Evolutionary conservation across 2,888 invertebrate genomes (phyloP).

Genomic region (Scaptomyza tumidula): DNA sequence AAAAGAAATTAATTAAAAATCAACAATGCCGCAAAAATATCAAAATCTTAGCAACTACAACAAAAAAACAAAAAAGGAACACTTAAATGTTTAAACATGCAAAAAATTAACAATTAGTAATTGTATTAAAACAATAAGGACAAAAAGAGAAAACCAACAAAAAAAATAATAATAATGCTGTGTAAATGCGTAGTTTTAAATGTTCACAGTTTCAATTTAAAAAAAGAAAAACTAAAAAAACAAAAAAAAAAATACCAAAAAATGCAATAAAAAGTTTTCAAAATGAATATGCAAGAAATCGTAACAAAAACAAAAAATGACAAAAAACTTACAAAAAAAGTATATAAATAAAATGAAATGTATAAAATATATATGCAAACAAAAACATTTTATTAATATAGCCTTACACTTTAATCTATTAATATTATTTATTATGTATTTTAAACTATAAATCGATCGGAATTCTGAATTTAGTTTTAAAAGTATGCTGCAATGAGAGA

Average conservation of each 20-base stretch:
- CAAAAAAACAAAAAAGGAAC: no score
- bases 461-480: constrained; percentile 42
- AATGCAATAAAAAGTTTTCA: constrained; percentile 73
- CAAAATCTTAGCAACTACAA: no score
- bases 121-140: constrained; percentile 49
- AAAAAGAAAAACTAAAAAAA: constrained; percentile 32
- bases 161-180: constrained; percentile 50
- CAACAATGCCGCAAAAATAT: no score
- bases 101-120: constrained; percentile 51
- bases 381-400: constrained; percentile 59
- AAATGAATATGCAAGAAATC: constrained; percentile 65
- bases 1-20: constrained; percentile 1
- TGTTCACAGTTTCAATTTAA: constrained; percentile 74
- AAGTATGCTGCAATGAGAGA: not conserved
- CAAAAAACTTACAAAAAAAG: constrained; percentile 55
- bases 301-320: constrained; percentile 47
- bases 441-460: constrained; percentile 32
- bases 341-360: constrained; percentile 44
- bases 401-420: constrained; percentile 28
- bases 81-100: constrained; percentile 28
- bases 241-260: constrained; percentile 65
- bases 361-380: constrained; percentile 54
- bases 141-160: constrained; percentile 2
- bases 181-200: constrained; percentile 77
- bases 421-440: constrained; percentile 64